Base-by-base conservation (phyloP, 2,888 invertebrate species). In the Watsonalla binaria region DNA sequence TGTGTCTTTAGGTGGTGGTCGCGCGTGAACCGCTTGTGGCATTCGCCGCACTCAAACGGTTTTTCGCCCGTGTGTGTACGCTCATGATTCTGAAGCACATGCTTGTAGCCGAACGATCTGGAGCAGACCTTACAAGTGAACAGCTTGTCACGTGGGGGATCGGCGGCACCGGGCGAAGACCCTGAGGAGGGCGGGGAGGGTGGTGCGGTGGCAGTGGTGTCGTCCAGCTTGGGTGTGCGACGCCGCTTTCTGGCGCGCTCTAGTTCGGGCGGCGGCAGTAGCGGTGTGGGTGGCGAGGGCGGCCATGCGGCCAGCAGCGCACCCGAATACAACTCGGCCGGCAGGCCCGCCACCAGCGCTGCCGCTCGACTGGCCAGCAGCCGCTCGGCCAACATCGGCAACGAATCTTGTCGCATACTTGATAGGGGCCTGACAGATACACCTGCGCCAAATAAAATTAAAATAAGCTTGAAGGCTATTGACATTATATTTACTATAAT, bases 31-130 rank as follows among this genome's bases (percentile, higher is more conserved):
- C 97, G 92, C 82, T 98, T 98, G 79, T 97, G 95, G 78, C 98
- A 98, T 82, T 97, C 96, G 37, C 94, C 95, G 74, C 98, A 98
- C 78, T 97, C 96, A 87, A 97, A 98, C 0, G 98, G 98, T 74
- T 98, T 98, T 78, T 98, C 98, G 0, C 98, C 98, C 0, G 98
- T 98, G 81, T 98, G 98, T 0, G 98, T 98, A 66, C 98, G 93
- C 75, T 97, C 97, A 84, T 98, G 98, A 79, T 98, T 98, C 84
- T 98, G 97, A 51, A 98, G 91, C 15, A 98, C 98, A 84, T 98
- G 98, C 76, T 98, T 98, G 91, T 98, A 98, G 50, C 97, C 97
- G 75, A 98, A 98, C 9, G 96, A 96, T 63, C 97, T 93, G 58
- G 95, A 94, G 89, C 98, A 98, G 49, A 96, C 91, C 70, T 95